Evolutionary conservation across 2,113 vertebrate genomes (phyloP).

Genomic region (Nothoprocta pentlandii): DNA sequence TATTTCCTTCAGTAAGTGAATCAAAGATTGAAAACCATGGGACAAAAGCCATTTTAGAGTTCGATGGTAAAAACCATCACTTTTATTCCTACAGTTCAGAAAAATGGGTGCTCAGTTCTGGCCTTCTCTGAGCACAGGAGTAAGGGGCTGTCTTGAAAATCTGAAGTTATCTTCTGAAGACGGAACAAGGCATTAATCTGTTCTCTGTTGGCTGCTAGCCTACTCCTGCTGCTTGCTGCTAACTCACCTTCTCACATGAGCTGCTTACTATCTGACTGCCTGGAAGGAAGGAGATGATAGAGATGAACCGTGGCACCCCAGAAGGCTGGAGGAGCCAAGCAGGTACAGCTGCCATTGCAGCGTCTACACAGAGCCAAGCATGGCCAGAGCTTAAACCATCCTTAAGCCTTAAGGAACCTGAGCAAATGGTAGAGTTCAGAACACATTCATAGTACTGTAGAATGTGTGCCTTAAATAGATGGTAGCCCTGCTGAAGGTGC

Average conservation of each 20-base stretch:
- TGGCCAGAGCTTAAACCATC: background rate
- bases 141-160: background rate
- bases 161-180: background rate
- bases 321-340: background rate
- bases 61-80: constrained; percentile 27
- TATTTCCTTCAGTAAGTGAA: constrained; percentile 38
- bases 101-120: background rate
- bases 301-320: background rate
- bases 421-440: background rate
- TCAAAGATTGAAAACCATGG: constrained; percentile 21
- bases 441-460: background rate
- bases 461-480: constrained; percentile 1
- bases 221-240: too few relatives aligned
- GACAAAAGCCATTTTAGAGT: background rate
- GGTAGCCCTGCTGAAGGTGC: background rate
- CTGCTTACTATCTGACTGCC: background rate
- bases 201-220: background rate
- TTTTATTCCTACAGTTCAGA: background rate
- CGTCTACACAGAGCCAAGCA: background rate
- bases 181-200: background rate
- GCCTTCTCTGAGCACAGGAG: background rate
- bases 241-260: too few relatives aligned
- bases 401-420: background rate
- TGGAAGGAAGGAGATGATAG: constrained; percentile 22
- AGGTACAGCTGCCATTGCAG: background rate